Conservation (phyloP, 2,888 invertebrate genomes). For the Hedya salicella region DNA sequence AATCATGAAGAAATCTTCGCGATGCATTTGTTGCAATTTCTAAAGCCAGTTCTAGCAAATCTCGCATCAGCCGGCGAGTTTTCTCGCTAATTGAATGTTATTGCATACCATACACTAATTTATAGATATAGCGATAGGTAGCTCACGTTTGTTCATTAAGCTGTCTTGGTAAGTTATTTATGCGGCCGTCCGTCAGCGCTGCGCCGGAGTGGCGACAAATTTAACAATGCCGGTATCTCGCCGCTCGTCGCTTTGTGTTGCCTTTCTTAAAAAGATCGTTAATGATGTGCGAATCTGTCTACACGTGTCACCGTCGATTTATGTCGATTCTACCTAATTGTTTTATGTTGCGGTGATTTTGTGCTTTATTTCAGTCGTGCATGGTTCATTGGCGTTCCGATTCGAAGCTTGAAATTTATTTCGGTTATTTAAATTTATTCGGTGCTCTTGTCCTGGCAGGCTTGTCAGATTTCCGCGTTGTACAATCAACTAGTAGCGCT, state of each 20-base stretch:
- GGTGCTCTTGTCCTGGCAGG: slow-evolving; percentile 26
- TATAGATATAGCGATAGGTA: slow-evolving; percentile 39
- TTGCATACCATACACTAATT: slow-evolving; percentile 42
- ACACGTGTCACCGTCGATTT: slow-evolving; percentile 69
- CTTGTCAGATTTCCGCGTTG: slow-evolving; percentile 38
- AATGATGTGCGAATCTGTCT: slow-evolving; percentile 80
- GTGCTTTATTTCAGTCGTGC: slow-evolving; percentile 50
- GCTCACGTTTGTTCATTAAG: slow-evolving; percentile 52
- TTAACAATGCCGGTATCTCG: slow-evolving; percentile 72
- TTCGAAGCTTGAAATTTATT: slow-evolving; percentile 31
- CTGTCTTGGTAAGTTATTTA: slow-evolving; percentile 71
- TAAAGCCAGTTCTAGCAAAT: slow-evolving; percentile 36
- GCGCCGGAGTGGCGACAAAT: slow-evolving; percentile 73
- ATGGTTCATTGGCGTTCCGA: slow-evolving; percentile 48
- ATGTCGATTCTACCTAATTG: slow-evolving; percentile 61
- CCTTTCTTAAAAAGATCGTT: slow-evolving; percentile 62
- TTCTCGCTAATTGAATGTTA: slow-evolving; percentile 43
- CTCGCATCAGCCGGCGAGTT: slow-evolving; percentile 32
- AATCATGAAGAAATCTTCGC: slow-evolving; percentile 30
- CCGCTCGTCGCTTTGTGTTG: slow-evolving; percentile 54
- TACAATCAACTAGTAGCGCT: slow-evolving; percentile 50
- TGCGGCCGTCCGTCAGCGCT: slow-evolving; percentile 70
- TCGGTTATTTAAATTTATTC: slow-evolving; percentile 33
- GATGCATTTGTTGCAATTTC: slow-evolving; percentile 19
- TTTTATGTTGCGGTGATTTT: slow-evolving; percentile 57